Conservation (phyloP, 1,140 invertebrate genomes). For the Bombus impatiens region DNA sequence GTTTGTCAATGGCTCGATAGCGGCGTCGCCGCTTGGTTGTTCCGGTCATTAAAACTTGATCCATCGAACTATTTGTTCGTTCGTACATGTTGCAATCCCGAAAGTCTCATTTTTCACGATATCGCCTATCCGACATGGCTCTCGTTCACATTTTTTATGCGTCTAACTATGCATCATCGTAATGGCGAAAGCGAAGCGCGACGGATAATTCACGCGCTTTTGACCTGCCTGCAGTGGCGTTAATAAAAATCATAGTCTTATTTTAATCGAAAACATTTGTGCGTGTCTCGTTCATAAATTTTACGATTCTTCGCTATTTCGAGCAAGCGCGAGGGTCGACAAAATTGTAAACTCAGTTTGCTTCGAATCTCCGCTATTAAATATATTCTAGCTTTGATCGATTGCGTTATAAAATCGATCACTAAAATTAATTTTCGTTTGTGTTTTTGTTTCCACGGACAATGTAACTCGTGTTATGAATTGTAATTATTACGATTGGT, state of each 20-base stretch:
- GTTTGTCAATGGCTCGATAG: constrained; percentile 73
- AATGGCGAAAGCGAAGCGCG: constrained; percentile 68
- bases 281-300: constrained; percentile 31
- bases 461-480: neutral
- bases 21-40: constrained; percentile 66
- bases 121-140: constrained; percentile 64
- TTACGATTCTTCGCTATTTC: neutral
- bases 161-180: constrained; percentile 64
- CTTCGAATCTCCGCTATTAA: neutral
- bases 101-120: constrained; percentile 72
- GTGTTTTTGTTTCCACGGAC: neutral
- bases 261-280: constrained; percentile 54
- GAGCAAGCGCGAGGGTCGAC: neutral
- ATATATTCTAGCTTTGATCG: too few species aligned
- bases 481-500: neutral
- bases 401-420: too few species aligned
- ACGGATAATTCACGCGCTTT: constrained; percentile 65
- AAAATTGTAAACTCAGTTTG: neutral
- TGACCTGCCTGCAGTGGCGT: constrained; percentile 29
- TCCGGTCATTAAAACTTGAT: constrained; percentile 74
- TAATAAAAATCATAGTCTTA: constrained; percentile 59
- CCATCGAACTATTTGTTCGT: constrained; percentile 72
- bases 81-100: constrained; percentile 68
- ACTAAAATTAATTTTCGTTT: neutral
- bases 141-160: constrained; percentile 71